Conservation (phyloP, 2,888 invertebrate genomes). For the Diarsia rubi region DNA sequence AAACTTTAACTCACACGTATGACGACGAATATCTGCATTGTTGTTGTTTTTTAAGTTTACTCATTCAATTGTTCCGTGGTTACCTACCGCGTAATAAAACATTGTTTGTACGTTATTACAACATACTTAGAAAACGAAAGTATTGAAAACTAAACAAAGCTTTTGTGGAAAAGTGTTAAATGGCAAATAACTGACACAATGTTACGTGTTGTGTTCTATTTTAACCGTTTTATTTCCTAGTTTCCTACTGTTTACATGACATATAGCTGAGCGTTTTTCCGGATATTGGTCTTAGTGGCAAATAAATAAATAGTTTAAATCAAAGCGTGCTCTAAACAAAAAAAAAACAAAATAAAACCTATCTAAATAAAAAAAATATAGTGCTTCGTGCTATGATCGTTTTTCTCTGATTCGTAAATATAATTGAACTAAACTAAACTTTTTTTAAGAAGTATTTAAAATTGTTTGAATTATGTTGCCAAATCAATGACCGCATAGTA, state of each 20-base stretch:
- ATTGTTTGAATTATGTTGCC: no score
- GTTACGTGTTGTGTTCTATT: background rate
- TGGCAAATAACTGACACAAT: conserved; percentile 8
- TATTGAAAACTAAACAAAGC: conserved; percentile 36
- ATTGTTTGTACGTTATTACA: conserved; percentile 53
- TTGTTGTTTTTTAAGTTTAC: conserved; percentile 38
- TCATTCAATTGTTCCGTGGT: conserved; percentile 57
- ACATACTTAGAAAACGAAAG: conserved; percentile 42
- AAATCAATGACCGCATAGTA: background rate
- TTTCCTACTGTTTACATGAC: background rate
- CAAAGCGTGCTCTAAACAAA: no score
- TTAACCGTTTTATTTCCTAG: background rate
- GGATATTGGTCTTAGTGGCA: background rate
- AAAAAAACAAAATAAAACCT: no score
- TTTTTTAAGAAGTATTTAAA: no score
- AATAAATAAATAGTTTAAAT: background rate
- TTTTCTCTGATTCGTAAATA: background rate
- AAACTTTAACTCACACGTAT: conserved; percentile 13
- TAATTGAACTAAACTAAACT: background rate
- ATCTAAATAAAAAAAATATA: background rate
- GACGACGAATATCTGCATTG: conserved; percentile 5
- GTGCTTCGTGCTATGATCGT: background rate
- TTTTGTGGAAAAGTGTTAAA: conserved; percentile 30
- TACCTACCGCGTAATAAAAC: conserved; percentile 49
- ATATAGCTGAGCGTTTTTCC: background rate